These are phyloP conservation scores for Diorhabda carinulata DNA, from an alignment of 1,140 invertebrate species.

Conservation along the genomic window DNA sequence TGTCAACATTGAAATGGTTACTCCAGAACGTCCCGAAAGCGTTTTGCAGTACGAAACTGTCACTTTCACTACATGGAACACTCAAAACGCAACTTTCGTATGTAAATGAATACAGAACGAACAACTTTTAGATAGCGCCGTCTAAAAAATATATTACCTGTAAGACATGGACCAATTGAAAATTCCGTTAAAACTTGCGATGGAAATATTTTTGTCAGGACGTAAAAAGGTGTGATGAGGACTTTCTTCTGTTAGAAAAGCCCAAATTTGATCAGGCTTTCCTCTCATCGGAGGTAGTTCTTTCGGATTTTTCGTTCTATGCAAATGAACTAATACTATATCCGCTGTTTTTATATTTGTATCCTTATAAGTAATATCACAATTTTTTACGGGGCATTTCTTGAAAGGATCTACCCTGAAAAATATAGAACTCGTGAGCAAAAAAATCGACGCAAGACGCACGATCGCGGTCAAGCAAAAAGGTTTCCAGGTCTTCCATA, in stretches of 20 bases:
- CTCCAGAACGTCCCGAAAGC: too few relatives aligned
- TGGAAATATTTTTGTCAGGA: slow-evolving; percentile 28
- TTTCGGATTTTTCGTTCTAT: slow-evolving; percentile 45
- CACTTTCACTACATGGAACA: too few relatives aligned
- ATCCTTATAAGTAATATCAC: slow-evolving; percentile 51
- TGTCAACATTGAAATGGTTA: too few relatives aligned
- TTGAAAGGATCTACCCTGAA: slow-evolving; percentile 52
- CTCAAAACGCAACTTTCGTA: too few relatives aligned
- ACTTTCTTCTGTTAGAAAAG: slow-evolving; percentile 60
- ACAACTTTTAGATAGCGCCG: too few relatives aligned
- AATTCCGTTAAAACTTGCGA: slow-evolving; percentile 53
- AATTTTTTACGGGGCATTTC: slow-evolving; percentile 55
- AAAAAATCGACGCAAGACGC: too few relatives aligned
- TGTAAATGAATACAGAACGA: too few relatives aligned
- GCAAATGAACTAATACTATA: slow-evolving; percentile 58
- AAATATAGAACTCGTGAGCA: neutral
- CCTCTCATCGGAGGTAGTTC: slow-evolving; percentile 45
- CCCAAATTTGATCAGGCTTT: slow-evolving; percentile 54
- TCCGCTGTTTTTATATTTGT: slow-evolving; percentile 49
- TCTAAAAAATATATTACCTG: slow-evolving; percentile 42
- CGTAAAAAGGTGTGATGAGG: slow-evolving; percentile 54
- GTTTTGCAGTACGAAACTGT: too few relatives aligned
- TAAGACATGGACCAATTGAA: slow-evolving; percentile 81
- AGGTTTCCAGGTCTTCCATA: too few relatives aligned
- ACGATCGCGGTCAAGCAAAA: too few relatives aligned